Percentiles rank a stretch among this genome's conserved stretches.
These are phyloP conservation scores for Montipora foliosa DNA, from an alignment of 64 coral and sea anemone species.

Conservation along the genomic window DNA sequence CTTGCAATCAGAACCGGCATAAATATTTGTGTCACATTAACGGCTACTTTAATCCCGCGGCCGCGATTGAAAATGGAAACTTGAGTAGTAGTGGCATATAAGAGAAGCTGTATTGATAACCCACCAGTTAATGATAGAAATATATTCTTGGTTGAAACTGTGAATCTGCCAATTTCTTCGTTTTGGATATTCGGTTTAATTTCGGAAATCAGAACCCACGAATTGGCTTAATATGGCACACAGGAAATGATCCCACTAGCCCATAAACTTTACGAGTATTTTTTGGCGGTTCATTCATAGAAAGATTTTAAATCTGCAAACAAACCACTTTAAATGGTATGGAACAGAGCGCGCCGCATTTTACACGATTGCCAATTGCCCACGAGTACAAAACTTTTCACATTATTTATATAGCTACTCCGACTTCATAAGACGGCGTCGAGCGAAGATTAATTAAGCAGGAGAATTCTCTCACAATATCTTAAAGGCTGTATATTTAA, in stretches of 20 bases:
- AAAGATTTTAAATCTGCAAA: constrained; percentile 81
- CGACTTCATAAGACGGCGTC: constrained; percentile 54
- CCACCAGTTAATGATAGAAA: constrained; percentile 9
- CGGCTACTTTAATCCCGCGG: background rate
- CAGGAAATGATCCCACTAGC: constrained; percentile 85
- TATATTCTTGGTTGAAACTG: constrained; percentile 16
- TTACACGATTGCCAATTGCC: constrained; percentile 68
- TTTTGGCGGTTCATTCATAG: constrained; percentile 41
- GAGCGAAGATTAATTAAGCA: constrained; percentile 91
- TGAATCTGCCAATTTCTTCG: constrained; percentile 57
- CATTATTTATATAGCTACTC: constrained; percentile 58
- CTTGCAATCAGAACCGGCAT: constrained; percentile 3
- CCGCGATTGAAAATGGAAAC: constrained; percentile 1
- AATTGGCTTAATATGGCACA: constrained; percentile 74
- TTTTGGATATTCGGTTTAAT: constrained; percentile 68
- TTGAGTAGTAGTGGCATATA: background rate
- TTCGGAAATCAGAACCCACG: constrained; percentile 91
- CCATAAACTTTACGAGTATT: constrained; percentile 73
- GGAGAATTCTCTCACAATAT: constrained; percentile 85
- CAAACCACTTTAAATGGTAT: constrained; percentile 64
- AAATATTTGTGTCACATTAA: constrained; percentile 42
- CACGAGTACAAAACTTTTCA: constrained; percentile 1
- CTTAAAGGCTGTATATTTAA: constrained; percentile 88
- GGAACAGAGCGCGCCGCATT: constrained; percentile 28
- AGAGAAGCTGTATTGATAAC: background rate